Percentiles rank a stretch among this genome's conserved stretches.
Evolutionary conservation across 2,113 vertebrate species (phyloP).

Genomic region (Onychostoma macrolepis): DNA sequence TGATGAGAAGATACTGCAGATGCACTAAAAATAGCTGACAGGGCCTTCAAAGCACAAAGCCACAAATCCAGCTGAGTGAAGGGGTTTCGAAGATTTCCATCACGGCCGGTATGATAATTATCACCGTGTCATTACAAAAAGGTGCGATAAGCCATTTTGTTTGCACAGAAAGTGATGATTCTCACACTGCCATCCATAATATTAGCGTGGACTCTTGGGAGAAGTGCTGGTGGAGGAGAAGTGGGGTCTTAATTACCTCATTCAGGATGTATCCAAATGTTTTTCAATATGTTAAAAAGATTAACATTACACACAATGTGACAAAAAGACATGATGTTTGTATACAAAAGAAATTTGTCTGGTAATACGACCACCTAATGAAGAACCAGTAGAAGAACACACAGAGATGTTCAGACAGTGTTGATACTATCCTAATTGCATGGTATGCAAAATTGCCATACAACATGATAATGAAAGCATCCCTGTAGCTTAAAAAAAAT

Average conservation of each 20-base stretch:
- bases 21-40: slow-evolving; percentile 59
- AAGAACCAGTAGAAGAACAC: background rate
- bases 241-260: background rate
- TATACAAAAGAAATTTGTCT: background rate
- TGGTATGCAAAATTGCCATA: background rate
- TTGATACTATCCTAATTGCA: background rate
- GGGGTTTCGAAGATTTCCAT: slow-evolving; percentile 36
- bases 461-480: background rate
- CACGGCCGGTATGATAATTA: slow-evolving; percentile 39
- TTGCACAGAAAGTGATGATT: slow-evolving; percentile 38
- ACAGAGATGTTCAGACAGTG: background rate
- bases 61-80: slow-evolving; percentile 25
- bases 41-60: slow-evolving; percentile 32
- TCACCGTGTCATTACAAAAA: slow-evolving; percentile 29
- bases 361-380: background rate
- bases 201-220: background rate
- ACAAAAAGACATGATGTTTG: background rate
- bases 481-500: background rate
- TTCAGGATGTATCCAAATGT: slow-evolving; percentile 12
- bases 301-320: background rate
- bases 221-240: background rate
- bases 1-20: slow-evolving; percentile 54
- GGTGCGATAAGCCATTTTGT: slow-evolving; percentile 23
- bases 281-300: background rate
- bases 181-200: background rate